Percentiles rank a stretch among this genome's conserved stretches.
Conservation (phyloP, 2,888 invertebrate genomes). For the Diadromus collaris region DNA sequence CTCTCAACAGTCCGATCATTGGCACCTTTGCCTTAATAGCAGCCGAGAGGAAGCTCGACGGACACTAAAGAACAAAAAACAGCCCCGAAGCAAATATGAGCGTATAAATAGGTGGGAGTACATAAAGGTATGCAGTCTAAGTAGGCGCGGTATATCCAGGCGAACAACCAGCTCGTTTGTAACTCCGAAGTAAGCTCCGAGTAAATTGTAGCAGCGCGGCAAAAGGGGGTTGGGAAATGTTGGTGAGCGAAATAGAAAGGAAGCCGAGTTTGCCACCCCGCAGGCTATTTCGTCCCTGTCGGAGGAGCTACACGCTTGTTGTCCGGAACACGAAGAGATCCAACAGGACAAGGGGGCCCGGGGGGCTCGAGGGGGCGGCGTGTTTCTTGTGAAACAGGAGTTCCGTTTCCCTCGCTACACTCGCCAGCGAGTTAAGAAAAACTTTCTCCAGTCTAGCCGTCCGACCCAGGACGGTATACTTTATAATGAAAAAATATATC, state of each 20-base stretch:
- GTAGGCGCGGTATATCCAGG: conserved; percentile 32
- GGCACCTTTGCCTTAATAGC: too few species aligned
- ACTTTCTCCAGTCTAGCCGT: conserved; percentile 21
- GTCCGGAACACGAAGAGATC: conserved; percentile 24
- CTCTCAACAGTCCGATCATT: too few species aligned
- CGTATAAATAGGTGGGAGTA: conserved; percentile 28
- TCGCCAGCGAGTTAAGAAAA: conserved; percentile 31
- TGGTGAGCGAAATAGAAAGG: conserved; percentile 27
- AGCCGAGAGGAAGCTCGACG: background rate
- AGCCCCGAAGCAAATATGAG: conserved; percentile 48
- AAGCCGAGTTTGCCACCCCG: conserved; percentile 29
- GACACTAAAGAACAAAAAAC: too few species aligned
- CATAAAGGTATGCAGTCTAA: conserved; percentile 21
- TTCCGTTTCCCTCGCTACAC: background rate
- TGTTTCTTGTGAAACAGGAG: conserved; percentile 26
- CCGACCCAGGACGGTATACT: conserved; percentile 11
- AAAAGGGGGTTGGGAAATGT: conserved; percentile 8
- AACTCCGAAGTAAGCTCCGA: conserved; percentile 43
- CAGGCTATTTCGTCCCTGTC: conserved; percentile 41
- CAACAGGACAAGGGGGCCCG: background rate
- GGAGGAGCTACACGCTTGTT: conserved; percentile 34
- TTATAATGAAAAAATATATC: conserved; percentile 56
- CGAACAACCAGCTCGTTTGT: conserved; percentile 38
- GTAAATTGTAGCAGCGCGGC: conserved; percentile 46
- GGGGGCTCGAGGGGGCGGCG: background rate